These are phyloP conservation scores for Fragum fragum DNA, from an alignment of 2,888 invertebrate species.

Conservation along the genomic window DNA sequence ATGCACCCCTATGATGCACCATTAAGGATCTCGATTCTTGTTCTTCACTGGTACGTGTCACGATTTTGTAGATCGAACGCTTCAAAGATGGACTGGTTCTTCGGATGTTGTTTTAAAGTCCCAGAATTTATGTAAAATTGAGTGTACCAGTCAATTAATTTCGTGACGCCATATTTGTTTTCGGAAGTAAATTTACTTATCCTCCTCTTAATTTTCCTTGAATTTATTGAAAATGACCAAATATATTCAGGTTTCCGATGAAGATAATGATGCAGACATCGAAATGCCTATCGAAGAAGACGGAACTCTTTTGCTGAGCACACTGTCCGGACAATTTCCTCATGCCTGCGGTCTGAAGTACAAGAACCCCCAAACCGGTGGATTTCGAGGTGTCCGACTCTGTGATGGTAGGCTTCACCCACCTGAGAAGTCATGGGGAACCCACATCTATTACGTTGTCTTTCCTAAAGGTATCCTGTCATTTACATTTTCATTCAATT, in stretches of 20 bases:
- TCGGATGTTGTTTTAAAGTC: not conserved
- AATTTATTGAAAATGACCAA: slow-evolving; percentile 78
- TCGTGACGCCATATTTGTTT: slow-evolving; percentile 63
- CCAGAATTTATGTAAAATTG: not conserved
- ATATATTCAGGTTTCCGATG: slow-evolving; percentile 97
- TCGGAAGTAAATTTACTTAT: slow-evolving; percentile 58
- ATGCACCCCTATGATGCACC: too few species aligned
- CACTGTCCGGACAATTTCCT: slow-evolving; percentile 98
- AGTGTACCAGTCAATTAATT: slow-evolving; percentile 11
- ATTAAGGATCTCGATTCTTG: too few species aligned
- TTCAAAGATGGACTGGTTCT: slow-evolving; percentile 6
- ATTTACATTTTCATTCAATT: too few species aligned
- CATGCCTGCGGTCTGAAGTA: slow-evolving; percentile 99
- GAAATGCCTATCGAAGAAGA: slow-evolving; percentile 98
- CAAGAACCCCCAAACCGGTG: slow-evolving; percentile 92
- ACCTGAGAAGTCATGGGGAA: slow-evolving; percentile 96
- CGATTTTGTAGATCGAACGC: not conserved
- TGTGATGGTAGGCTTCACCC: slow-evolving; percentile 97
- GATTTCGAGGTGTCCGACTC: slow-evolving; percentile 89
- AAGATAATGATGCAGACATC: slow-evolving; percentile 95
- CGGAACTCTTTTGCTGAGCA: slow-evolving; percentile 95
- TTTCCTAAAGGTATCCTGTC: slow-evolving; percentile 88
- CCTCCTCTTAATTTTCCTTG: slow-evolving; percentile 18
- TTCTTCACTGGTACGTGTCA: not conserved
- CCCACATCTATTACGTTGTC: slow-evolving; percentile 90